Conservation (phyloP, 35 echinoderm and acorn worm species). For the Apostichopus japonicus region DNA sequence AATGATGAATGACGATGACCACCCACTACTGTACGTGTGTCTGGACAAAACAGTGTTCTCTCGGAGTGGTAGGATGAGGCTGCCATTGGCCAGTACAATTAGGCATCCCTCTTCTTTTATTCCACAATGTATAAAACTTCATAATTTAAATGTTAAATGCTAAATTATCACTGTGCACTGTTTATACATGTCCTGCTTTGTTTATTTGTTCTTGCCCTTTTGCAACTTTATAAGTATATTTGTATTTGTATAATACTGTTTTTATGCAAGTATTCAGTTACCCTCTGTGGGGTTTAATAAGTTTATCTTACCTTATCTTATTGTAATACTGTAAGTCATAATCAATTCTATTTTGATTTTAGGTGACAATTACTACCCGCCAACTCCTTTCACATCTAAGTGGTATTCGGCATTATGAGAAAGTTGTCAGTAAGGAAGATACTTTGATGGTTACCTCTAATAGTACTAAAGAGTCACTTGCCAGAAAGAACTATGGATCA, state of each 20-base stretch:
- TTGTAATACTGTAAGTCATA: no score
- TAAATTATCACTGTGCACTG: no score
- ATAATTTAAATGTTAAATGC: neutral
- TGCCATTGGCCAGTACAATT: neutral
- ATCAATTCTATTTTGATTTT: neutral
- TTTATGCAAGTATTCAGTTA: neutral
- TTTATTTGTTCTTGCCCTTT: no score
- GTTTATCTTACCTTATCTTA: no score
- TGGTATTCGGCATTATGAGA: conserved; percentile 92
- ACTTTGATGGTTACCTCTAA: neutral
- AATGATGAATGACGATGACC: neutral
- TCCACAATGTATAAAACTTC: neutral
- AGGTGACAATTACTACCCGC: conserved; percentile 93
- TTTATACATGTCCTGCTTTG: no score
- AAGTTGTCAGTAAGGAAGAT: conserved; percentile 67
- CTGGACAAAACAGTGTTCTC: neutral
- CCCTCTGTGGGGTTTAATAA: no score
- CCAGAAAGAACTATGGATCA: neutral
- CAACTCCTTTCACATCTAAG: conserved; percentile 88
- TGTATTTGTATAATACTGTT: no score
- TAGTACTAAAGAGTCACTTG: neutral
- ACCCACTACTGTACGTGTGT: neutral
- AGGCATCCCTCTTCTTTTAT: neutral
- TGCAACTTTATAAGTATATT: no score
- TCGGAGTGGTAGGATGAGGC: neutral